Base-by-base conservation (phyloP, 2,797 vertebrate species). In the Melanotaenia trifasciata region DNA sequence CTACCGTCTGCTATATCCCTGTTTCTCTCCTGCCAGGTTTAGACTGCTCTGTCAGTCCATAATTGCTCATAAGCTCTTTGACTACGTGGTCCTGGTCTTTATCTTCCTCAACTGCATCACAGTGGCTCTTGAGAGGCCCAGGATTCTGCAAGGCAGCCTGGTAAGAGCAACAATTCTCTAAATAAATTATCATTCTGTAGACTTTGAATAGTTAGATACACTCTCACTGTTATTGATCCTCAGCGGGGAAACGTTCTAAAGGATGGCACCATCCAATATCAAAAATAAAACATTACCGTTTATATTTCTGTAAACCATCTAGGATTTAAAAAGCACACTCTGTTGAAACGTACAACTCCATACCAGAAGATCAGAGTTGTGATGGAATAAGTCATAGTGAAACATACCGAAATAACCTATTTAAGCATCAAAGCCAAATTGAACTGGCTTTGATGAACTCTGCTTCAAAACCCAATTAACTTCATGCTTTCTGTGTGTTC, bases 71-170 rank as follows among this genome's bases (percentile, higher is more conserved):
- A 99, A 96, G 85, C 96, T 99, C 56, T 99, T 99, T 4, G 98
- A 99, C 91, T 97, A 98, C 0, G 93, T 99, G 0, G 97, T 99
- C 60, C 88, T 99, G 89, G 96, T 94, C 65, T 99, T 99, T 91
- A 99, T 99, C 90, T 99, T 99, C 78, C 95, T 97, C 83, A 99
- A 99, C 93, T 99, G 98, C 88, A 99, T 99, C 93, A 99, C 98
- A 0, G 98, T 99, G 43, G 97, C 98, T 67, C 89, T 99, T 91
- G 98, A 99, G 91, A 95, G 98, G 83, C 98, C 98, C 0, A 96
- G 95, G 88, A 99, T 99, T 18, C 93, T 97, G 72, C 67, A 96
- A 92, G 90, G 94, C 74, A 98, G 98, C 82, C 94, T 96, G 22
- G 98, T 99, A 90, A 94, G 85, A 53, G n/a, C 13, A 3, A 0